phyloP scores from a whole-genome alignment of 2,113 vertebrate species.

The Orthonyx spaldingii region DNA sequence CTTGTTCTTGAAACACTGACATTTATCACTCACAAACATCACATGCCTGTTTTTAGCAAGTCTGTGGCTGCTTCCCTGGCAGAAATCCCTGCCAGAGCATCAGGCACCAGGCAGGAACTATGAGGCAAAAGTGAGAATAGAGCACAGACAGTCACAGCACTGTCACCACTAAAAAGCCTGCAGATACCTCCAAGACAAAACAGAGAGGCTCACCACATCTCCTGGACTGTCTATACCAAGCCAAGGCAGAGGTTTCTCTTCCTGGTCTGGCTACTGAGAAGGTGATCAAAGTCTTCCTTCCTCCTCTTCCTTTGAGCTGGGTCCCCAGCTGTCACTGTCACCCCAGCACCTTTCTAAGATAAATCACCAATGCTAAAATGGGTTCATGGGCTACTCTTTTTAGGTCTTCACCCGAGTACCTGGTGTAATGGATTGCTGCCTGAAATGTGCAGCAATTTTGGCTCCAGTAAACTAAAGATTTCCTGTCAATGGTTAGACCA shows the following conservation, averaged over 20 bases:
- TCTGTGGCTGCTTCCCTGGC: not conserved
- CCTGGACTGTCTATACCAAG: too few relatives aligned
- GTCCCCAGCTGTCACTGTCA: not conserved
- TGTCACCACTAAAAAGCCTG: not conserved
- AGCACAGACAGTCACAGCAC: rapidly evolving
- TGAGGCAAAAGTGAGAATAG: not conserved
- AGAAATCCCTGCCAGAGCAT: not conserved
- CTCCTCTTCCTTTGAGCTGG: not conserved
- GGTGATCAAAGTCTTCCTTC: not conserved
- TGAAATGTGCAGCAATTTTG: not conserved
- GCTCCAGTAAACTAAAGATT: not conserved
- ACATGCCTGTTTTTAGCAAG: not conserved
- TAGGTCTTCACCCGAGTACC: not conserved
- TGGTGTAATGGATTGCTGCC: not conserved
- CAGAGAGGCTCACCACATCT: not conserved
- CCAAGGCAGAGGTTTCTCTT: not conserved
- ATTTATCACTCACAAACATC: not conserved
- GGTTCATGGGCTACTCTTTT: not conserved
- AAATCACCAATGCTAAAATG: not conserved
- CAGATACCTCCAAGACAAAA: not conserved
- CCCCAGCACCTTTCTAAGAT: not conserved
- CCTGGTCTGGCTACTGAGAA: not conserved
- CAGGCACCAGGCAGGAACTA: not conserved
- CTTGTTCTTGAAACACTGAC: not conserved
- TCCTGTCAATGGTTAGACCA: not conserved